Base-by-base conservation (phyloP, 2,888 invertebrate genomes). In the Sipunculus nudus region DNA sequence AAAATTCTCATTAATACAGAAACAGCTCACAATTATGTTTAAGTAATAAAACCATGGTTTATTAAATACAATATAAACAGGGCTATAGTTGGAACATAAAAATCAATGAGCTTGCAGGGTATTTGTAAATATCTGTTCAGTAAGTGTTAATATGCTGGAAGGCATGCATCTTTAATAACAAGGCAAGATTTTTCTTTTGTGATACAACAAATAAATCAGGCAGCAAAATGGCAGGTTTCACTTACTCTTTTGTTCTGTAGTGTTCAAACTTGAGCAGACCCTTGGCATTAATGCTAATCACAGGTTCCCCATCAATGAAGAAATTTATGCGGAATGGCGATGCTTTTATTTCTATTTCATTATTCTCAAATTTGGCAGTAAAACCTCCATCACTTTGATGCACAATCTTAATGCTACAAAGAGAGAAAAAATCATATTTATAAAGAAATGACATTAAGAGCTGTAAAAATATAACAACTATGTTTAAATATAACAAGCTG, bases 211-310 rank as follows among this genome's bases (percentile, higher is more conserved):
- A 16, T 45, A 19, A 21, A 45, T n/a, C 13, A n/a, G n/a, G n/a
- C 13, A 38, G 38, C 38, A 38, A 38, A 38, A 45, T 13, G 21
- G 21, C 13, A 21, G 45, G 32, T 16, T 16, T 38, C 38, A 16
- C 38, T 38, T n/a, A n/a, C n/a, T n/a, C 77, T 78, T 91, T 93
- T 26, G 84, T 85, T 68, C 93, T 87, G 67, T 92, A 86, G 67
- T 97, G 95, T 79, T 99, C 99, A 80, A 96, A 93, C 73, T 91
- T 89, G 83, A 99, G 88, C 70, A 97, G 89, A n/a, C 93, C 92
- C 74, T 92, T 89, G 23, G 92, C 91, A 85, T 99, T 99, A 21
- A 92, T 86, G 23, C 91, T 89, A 13, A 93, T 88, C 0, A 92
- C 90, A 13, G 93, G 88, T 35, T 89, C 87, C 60, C 87, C 87